Conservation (phyloP, 2,888 invertebrate species). For the Synergus laeviventris region DNA sequence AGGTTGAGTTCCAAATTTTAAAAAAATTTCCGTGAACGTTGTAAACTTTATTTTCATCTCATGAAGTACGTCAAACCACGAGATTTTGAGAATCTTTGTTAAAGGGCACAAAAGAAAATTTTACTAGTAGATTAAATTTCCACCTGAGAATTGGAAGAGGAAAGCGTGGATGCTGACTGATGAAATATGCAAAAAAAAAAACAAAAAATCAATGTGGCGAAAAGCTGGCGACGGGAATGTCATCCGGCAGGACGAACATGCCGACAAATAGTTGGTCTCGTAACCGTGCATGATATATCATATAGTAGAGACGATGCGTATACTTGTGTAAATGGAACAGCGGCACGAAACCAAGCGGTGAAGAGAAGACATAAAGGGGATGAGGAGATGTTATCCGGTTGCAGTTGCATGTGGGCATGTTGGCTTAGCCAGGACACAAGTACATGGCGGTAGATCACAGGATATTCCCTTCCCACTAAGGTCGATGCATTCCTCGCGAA, state of each 20-base stretch:
- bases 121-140: conserved; percentile 42
- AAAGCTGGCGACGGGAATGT: conserved; percentile 52
- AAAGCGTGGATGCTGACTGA: conserved; percentile 49
- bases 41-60: too few species aligned
- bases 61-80: too few species aligned
- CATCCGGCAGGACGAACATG: conserved; percentile 58
- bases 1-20: too few species aligned
- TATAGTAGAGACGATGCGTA: conserved; percentile 56
- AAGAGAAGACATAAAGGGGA: background rate
- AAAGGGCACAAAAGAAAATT: conserved; percentile 29
- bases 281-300: conserved; percentile 61
- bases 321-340: conserved; percentile 46
- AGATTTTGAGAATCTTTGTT: background rate
- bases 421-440: conserved; percentile 47
- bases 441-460: conserved; percentile 53
- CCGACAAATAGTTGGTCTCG: conserved; percentile 65
- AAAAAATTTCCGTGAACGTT: too few species aligned
- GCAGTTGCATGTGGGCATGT: conserved; percentile 52
- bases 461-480: conserved; percentile 49
- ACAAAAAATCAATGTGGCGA: conserved; percentile 50
- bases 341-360: background rate
- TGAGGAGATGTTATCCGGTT: background rate
- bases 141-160: conserved; percentile 26
- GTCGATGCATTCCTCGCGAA: conserved; percentile 42
- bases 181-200: conserved; percentile 56